Conservation (phyloP, 2,888 invertebrate genomes). For the Melitaea athalia region DNA sequence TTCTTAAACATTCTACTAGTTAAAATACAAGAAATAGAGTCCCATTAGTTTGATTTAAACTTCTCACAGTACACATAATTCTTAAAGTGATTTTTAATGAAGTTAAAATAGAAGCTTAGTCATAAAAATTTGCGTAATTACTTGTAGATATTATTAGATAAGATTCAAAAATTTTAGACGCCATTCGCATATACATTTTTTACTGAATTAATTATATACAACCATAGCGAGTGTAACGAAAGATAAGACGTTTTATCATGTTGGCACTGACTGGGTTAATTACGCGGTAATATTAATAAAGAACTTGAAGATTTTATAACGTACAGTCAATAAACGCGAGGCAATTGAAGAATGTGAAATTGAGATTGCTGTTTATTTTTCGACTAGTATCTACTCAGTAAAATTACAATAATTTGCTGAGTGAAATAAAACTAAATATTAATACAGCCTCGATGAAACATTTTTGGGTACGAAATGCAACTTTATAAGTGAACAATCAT, state of each 20-base stretch:
- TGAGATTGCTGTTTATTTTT: neutral
- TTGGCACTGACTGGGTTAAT: slow-evolving; percentile 30
- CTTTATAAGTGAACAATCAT: no score
- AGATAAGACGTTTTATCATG: slow-evolving; percentile 29
- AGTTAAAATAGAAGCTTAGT: neutral
- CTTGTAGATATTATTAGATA: slow-evolving; percentile 15
- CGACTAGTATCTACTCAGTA: no score
- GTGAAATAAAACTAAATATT: neutral
- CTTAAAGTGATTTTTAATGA: slow-evolving; percentile 4
- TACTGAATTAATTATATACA: slow-evolving; percentile 14
- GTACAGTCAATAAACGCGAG: slow-evolving; percentile 20
- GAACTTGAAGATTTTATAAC: slow-evolving; percentile 34
- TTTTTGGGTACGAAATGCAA: no score
- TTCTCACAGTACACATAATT: neutral
- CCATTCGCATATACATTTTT: slow-evolving; percentile 12
- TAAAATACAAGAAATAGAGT: neutral
- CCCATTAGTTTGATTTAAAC: neutral
- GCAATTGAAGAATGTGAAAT: neutral
- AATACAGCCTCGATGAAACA: no score
- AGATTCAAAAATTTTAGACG: slow-evolving; percentile 6
- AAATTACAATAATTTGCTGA: no score
- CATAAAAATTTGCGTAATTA: slow-evolving; percentile 2
- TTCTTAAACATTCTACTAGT: neutral
- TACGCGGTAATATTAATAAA: slow-evolving; percentile 30
- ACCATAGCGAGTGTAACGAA: slow-evolving; percentile 20